Percentiles rank a stretch among this genome's conserved stretches.
These are phyloP conservation scores for Gambusia holbrooki DNA, from an alignment of 2,113 vertebrate genomes.

Conservation along the genomic window DNA sequence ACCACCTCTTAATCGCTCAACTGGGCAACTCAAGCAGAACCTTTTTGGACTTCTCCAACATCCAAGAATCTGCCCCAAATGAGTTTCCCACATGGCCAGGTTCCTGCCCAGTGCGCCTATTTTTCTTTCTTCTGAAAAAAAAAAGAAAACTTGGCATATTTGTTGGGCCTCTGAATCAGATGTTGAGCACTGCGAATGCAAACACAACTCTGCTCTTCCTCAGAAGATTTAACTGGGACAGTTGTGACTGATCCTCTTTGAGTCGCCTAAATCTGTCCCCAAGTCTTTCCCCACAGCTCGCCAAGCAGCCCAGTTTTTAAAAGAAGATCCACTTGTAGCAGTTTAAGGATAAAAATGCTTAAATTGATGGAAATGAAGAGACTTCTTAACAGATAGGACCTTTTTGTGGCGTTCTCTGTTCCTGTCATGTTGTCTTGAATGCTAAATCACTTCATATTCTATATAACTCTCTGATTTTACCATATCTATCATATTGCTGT, in stretches of 20 bases:
- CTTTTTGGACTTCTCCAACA: background rate
- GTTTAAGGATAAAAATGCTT: background rate
- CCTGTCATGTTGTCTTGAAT: background rate
- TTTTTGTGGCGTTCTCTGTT: background rate
- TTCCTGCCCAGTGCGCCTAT: conserved; percentile 10
- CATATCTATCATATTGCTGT: too few species aligned
- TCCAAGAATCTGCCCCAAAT: conserved; percentile 4
- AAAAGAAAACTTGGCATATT: conserved; percentile 24
- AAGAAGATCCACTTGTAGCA: conserved; percentile 11
- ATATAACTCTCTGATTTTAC: too few species aligned
- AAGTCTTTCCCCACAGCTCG: conserved; percentile 12
- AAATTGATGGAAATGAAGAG: background rate
- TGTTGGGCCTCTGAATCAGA: conserved; percentile 42
- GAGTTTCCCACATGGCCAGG: conserved; percentile 10
- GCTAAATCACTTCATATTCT: too few species aligned
- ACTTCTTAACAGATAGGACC: background rate
- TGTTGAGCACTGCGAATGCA: conserved; percentile 35
- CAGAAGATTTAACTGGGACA: conserved; percentile 50
- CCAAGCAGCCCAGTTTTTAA: conserved; percentile 19
- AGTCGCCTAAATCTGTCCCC: conserved; percentile 27
- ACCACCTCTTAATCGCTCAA: background rate
- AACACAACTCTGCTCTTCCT: conserved; percentile 25
- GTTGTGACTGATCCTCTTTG: conserved; percentile 56
- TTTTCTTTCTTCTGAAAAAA: conserved; percentile 6
- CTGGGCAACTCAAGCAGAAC: background rate